Conservation (phyloP, 1,140 invertebrate species). For the Drosophila ironensis region DNA sequence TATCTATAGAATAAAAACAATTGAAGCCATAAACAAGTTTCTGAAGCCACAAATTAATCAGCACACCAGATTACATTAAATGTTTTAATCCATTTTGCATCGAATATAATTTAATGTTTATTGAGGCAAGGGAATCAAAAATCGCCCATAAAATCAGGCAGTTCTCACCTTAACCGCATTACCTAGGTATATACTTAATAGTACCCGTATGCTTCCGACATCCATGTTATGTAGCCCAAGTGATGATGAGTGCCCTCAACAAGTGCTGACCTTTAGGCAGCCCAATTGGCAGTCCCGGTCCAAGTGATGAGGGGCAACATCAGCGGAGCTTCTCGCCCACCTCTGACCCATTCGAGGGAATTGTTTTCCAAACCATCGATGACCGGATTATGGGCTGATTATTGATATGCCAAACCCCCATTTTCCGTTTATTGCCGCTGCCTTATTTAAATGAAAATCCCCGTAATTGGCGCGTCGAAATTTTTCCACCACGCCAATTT, state of each 20-base stretch:
- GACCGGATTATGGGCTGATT: conserved; percentile 18
- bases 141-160: not conserved
- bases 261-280: conserved; percentile 2
- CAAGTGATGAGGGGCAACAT: conserved; percentile 23
- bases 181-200: not conserved
- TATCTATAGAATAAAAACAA: no score
- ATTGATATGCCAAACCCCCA: conserved; percentile 15
- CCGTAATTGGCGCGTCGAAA: conserved; percentile 42
- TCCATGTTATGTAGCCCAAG: conserved; percentile 2
- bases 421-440: no score
- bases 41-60: no score
- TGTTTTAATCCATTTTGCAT: no score
- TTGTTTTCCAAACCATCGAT: conserved; percentile 28
- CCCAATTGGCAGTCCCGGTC: not conserved
- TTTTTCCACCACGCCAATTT: conserved; percentile 57
- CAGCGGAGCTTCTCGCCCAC: conserved; percentile 23
- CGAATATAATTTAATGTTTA: no score
- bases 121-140: no score
- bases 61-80: no score
- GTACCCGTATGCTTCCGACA: not conserved
- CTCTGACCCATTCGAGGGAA: conserved; percentile 26
- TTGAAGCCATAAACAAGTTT: no score
- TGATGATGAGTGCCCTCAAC: conserved; percentile 29
- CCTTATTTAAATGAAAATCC: conserved; percentile 43
- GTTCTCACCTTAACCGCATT: not conserved